These are phyloP conservation scores for Margaritifera margaritifera DNA, from an alignment of 2,888 invertebrate genomes.

Conservation along the genomic window DNA sequence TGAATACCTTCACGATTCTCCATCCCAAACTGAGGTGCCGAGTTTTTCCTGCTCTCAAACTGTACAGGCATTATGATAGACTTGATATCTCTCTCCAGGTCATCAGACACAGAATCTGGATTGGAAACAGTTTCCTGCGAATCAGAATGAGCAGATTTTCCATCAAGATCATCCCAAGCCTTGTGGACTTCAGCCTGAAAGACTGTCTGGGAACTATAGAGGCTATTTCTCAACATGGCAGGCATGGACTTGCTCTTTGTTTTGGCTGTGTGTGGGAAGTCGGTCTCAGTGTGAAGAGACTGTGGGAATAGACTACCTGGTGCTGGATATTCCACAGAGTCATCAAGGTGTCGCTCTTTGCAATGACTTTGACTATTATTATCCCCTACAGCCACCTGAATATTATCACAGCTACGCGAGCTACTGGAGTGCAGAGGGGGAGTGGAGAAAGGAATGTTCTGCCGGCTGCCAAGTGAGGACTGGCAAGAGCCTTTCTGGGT, in stretches of 20 bases:
- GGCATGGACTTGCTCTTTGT: slow-evolving; percentile 58
- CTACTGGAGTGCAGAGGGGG: slow-evolving; percentile 38
- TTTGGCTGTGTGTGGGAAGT: slow-evolving; percentile 29
- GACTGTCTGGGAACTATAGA: slow-evolving; percentile 58
- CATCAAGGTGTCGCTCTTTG: slow-evolving; percentile 18
- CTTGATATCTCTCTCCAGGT: slow-evolving; percentile 55
- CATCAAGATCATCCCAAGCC: slow-evolving; percentile 55
- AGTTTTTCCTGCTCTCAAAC: no score
- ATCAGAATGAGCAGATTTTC: slow-evolving; percentile 31
- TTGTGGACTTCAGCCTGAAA: slow-evolving; percentile 64
- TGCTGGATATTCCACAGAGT: not conserved
- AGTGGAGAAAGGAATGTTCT: slow-evolving; percentile 25
- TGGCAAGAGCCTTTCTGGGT: slow-evolving; percentile 51
- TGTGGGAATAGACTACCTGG: slow-evolving; percentile 19
- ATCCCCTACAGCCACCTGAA: slow-evolving; percentile 33
- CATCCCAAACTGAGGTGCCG: no score
- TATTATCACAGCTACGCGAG: slow-evolving; percentile 50
- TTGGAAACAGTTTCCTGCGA: slow-evolving; percentile 46
- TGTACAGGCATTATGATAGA: slow-evolving; percentile 49
- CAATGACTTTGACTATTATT: slow-evolving; percentile 23
- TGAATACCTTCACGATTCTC: no score
- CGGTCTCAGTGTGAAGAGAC: slow-evolving; percentile 39
- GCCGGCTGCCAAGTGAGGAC: slow-evolving; percentile 55
- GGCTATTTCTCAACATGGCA: slow-evolving; percentile 37
- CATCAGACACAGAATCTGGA: slow-evolving; percentile 40